These are phyloP conservation scores for Hippoglossus hippoglossus DNA, from an alignment of 2,797 vertebrate genomes.

Conservation along the genomic window DNA sequence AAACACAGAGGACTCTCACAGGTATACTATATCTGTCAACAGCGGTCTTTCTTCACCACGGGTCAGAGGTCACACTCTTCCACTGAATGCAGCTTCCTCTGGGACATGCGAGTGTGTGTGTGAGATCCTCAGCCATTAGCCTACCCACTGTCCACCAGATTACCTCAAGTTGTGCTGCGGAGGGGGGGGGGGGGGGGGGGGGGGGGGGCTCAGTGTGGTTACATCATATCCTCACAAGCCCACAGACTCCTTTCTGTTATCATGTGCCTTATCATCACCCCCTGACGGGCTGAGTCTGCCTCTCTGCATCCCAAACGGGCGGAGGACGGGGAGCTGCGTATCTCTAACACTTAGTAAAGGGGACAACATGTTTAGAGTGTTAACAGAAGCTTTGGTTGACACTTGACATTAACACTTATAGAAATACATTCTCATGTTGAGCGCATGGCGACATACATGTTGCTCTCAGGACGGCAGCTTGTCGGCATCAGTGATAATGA, in stretches of 20 bases:
- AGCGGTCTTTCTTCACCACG: conserved; percentile 73
- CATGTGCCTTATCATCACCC: conserved; percentile 66
- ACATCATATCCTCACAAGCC: conserved; percentile 68
- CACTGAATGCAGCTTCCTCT: conserved; percentile 75
- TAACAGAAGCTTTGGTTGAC: conserved; percentile 73
- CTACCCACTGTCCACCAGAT: conserved; percentile 69
- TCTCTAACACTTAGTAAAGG: conserved; percentile 69
- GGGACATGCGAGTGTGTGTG: conserved; percentile 76
- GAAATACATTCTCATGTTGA: conserved; percentile 54
- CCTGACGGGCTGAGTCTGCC: conserved; percentile 44
- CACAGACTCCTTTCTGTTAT: conserved; percentile 68
- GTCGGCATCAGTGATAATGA: conserved; percentile 30
- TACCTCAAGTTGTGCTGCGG: conserved; percentile 64
- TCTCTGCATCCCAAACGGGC: conserved; percentile 48
- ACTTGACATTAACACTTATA: conserved; percentile 70
- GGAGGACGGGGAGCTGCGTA: conserved; percentile 34
- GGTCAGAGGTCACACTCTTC: conserved; percentile 80
- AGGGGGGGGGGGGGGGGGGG: conserved; percentile 50
- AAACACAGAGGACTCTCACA: conserved; percentile 82
- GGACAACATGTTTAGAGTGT: conserved; percentile 71
- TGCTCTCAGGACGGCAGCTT: conserved; percentile 39
- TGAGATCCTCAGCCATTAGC: conserved; percentile 67
- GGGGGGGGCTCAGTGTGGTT: conserved; percentile 59
- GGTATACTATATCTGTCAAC: conserved; percentile 85
- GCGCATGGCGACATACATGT: conserved; percentile 51